Evolutionary conservation across 2,113 vertebrate species (phyloP).

Genomic region (Leucopsar rothschildi): DNA sequence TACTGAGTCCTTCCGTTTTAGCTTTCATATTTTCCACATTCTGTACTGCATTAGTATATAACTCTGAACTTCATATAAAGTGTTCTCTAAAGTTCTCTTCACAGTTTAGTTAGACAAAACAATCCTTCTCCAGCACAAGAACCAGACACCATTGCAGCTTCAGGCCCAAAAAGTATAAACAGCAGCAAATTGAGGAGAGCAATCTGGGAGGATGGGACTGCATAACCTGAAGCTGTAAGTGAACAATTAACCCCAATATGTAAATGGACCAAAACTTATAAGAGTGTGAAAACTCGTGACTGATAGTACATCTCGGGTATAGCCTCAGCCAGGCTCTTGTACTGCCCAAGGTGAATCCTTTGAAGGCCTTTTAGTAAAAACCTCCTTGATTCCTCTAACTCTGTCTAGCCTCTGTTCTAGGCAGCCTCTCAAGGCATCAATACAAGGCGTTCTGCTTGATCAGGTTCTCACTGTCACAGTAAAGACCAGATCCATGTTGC

Average conservation of each 20-base stretch:
- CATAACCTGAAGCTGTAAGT: background rate
- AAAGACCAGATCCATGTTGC: background rate
- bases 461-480: background rate
- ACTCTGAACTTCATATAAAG: background rate
- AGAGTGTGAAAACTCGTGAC: accelerated
- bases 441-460: background rate
- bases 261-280: background rate
- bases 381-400: background rate
- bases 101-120: background rate
- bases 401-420: background rate
- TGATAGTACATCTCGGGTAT: accelerated
- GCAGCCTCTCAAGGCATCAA: background rate
- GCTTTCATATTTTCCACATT: background rate
- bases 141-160: background rate
- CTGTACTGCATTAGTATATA: background rate
- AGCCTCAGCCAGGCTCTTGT: accelerated
- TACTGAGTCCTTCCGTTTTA: background rate
- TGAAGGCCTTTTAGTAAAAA: background rate
- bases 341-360: background rate
- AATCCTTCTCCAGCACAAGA: background rate
- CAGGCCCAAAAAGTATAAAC: background rate
- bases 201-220: background rate
- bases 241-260: background rate
- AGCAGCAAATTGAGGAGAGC: background rate
- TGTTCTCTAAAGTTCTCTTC: background rate